These are phyloP conservation scores for Maniola jurtina DNA, from an alignment of 1,140 invertebrate genomes.

Conservation along the genomic window DNA sequence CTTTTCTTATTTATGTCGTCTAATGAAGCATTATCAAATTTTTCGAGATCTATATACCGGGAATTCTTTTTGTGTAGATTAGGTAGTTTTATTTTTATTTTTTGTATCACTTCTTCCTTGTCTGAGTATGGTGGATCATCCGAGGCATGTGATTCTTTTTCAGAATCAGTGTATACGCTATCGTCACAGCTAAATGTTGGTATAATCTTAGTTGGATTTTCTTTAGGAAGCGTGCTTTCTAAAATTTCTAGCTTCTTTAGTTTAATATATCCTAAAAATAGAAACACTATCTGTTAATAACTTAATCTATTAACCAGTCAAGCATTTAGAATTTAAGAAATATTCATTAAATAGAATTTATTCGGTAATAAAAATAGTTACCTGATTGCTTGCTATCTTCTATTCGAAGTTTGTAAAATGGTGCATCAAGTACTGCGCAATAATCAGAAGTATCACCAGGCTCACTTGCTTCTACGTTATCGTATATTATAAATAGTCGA, in stretches of 20 bases:
- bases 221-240: constrained; percentile 59
- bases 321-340: not conserved
- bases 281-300: constrained; percentile 11
- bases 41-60: constrained; percentile 15
- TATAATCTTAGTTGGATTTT: constrained; percentile 39
- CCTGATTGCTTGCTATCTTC: constrained; percentile 81
- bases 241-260: constrained; percentile 77
- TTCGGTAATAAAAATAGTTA: constrained; percentile 39
- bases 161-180: constrained; percentile 67
- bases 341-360: not conserved
- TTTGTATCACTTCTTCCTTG: constrained; percentile 44
- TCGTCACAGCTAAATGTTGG: constrained; percentile 49
- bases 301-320: no score
- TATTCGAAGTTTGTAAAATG: constrained; percentile 82
- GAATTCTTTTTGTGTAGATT: constrained; percentile 30
- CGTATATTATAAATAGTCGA: constrained; percentile 84
- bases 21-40: constrained; percentile 2
- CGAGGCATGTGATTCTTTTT: constrained; percentile 66
- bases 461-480: constrained; percentile 87
- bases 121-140: constrained; percentile 48
- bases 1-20: constrained; percentile 3
- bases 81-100: constrained; percentile 44
- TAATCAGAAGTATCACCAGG: constrained; percentile 81
- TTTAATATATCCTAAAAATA: constrained; percentile 78
- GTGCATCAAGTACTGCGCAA: constrained; percentile 80